phyloP scores from a whole-genome alignment of 2,113 vertebrate genomes.

The Cololabis saira region DNA sequence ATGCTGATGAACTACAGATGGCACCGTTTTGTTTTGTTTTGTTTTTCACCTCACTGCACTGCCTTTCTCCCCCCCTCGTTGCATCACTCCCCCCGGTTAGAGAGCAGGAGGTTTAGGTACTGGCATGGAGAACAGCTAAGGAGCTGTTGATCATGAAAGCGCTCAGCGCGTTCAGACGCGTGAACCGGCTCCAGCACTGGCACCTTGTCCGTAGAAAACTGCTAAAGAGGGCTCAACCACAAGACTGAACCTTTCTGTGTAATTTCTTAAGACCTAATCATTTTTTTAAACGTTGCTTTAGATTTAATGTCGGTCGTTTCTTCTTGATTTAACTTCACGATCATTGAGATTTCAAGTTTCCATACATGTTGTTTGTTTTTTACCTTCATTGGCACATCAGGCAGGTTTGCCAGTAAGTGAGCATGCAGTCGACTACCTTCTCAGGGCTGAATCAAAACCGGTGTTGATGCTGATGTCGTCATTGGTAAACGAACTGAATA shows the following conservation, averaged over 20 bases:
- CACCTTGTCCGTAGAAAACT: slow-evolving; percentile 34
- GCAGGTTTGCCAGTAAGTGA: slow-evolving; percentile 45
- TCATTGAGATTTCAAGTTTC: slow-evolving; percentile 27
- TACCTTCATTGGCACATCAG: slow-evolving; percentile 22
- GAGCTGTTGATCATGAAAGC: background rate
- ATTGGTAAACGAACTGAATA: slow-evolving; percentile 22
- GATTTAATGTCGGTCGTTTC: slow-evolving; percentile 12
- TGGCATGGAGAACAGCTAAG: background rate
- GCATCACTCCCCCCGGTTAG: background rate
- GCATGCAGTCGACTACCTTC: slow-evolving; percentile 70
- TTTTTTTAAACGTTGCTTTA: slow-evolving; percentile 35
- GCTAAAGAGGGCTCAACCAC: slow-evolving; percentile 13
- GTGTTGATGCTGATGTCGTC: slow-evolving; percentile 44
- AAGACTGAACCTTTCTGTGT: slow-evolving; percentile 52
- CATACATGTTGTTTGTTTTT: slow-evolving; percentile 1
- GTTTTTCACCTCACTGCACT: background rate
- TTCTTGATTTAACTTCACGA: slow-evolving; percentile 19
- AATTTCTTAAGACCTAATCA: slow-evolving; percentile 47
- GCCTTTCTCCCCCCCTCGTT: background rate
- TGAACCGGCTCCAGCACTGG: slow-evolving; percentile 44
- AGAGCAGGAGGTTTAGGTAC: background rate
- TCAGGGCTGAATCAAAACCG: slow-evolving; percentile 77
- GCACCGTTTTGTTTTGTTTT: background rate
- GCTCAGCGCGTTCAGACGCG: background rate
- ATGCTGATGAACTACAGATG: slow-evolving; percentile 14